Conservation (phyloP, 2,113 vertebrate species). For the Petaurus breviceps region DNA sequence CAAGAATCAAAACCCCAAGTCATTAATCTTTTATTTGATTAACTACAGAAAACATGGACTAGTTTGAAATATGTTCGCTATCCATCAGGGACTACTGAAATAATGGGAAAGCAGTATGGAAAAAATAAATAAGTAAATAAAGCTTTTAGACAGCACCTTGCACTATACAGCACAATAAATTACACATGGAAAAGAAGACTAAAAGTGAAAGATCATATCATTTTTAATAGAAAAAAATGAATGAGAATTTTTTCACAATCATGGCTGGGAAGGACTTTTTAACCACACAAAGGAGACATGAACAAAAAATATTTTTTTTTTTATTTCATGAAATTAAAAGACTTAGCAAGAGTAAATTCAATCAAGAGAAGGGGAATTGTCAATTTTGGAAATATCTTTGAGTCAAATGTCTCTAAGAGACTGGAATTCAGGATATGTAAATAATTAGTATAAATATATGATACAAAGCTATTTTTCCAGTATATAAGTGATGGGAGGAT, state of each 20-base stretch:
- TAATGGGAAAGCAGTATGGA: neutral
- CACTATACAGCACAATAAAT: neutral
- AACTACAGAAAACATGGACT: neutral
- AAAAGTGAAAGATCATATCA: neutral
- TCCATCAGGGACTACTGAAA: neutral
- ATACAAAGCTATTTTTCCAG: neutral
- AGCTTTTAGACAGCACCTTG: neutral
- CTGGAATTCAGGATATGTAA: neutral
- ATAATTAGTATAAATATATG: neutral
- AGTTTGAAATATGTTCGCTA: neutral
- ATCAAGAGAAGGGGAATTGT: neutral
- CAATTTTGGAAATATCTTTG: neutral
- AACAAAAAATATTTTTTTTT: neutral
- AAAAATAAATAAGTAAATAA: neutral
- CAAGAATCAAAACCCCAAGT: neutral
- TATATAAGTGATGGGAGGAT: neutral
- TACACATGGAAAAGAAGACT: neutral
- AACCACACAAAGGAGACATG: neutral
- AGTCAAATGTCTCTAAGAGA: neutral
- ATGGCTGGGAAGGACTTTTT: neutral
- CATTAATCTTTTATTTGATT: neutral
- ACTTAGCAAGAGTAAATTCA: neutral
- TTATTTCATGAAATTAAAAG: neutral
- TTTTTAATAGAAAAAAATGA: too few relatives aligned
- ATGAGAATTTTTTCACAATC: neutral